Percentiles rank a stretch among this genome's conserved stretches.
phyloP scores from a whole-genome alignment of 2,113 vertebrate genomes.

The Campylorhamphus procurvoides region DNA sequence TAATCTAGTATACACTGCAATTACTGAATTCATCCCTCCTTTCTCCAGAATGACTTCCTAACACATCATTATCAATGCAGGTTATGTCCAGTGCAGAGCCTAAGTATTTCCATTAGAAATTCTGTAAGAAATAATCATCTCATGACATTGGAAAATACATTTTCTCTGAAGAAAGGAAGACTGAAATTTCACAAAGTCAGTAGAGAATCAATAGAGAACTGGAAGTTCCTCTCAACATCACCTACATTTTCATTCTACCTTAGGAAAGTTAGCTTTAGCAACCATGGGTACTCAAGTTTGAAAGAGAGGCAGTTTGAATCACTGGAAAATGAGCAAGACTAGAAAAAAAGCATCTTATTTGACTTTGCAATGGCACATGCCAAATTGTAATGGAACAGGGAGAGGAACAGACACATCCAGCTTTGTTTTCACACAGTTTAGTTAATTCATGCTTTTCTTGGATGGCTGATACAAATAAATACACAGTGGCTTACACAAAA shows the following conservation, averaged over 20 bases:
- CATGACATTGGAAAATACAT: neutral
- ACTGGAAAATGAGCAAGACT: neutral
- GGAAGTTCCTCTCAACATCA: neutral
- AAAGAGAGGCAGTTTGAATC: neutral
- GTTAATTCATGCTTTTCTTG: neutral
- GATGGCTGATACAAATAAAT: neutral
- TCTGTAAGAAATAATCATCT: neutral
- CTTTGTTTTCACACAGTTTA: neutral
- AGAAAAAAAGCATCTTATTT: neutral
- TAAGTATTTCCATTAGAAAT: neutral
- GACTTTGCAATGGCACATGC: neutral
- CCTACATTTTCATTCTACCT: neutral
- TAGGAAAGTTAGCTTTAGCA: neutral
- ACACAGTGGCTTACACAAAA: neutral
- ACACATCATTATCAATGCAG: neutral
- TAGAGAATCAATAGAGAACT: neutral
- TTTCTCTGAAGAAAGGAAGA: neutral
- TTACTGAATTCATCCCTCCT: neutral
- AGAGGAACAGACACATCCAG: neutral
- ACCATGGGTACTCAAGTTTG: neutral
- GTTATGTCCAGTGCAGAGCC: neutral
- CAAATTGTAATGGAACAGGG: neutral
- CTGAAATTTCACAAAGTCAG: neutral
- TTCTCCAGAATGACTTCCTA: slow-evolving; percentile 1
- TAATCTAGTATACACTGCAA: neutral